Evolutionary conservation across 2,797 vertebrate species (phyloP), one percentile per base, ranked within the genome.

Genomic region (Hoplostethus mediterraneus): DNA sequence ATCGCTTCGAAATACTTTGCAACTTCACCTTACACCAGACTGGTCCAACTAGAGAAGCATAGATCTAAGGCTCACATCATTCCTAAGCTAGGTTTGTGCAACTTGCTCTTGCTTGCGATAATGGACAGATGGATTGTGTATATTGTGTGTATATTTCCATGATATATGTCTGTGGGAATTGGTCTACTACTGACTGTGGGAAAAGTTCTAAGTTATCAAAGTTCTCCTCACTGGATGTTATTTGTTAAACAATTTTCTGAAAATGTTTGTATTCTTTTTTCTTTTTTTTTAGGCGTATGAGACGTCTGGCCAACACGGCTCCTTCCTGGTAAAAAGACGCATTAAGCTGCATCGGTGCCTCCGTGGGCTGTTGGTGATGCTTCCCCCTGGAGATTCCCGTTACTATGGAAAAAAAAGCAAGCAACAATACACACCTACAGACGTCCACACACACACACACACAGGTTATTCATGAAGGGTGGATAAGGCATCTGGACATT

Each of bases 321-420:
- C 93, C 93, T 0, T 97, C 97, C 83, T 99, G 97, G 98, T 99
- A 96, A 86, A 91, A 77, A 33, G 28, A 52, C 12, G 33, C 55
- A 1, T 14, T 45, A 61, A 73, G 45, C 65, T 59, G 28, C 63
- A 51, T 59, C 53, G 53, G 59, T 38, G 14, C 47, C 60, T 75
- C 56, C 25, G 5, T 53, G 11, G 25, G 11, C 25, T 30, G 51
- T 53, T 53, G 51, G 51, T 57, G 17, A 52, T 4, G n/a, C 42
- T 42, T 53, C 62, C 12, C 28, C 56, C 40, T 38, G 64, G 63
- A 74, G 71, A 66, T 57, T 59, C 2, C 68, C 67, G 65, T 58
- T 75, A 58, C 54, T 55, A 40, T 70, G 47, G 28, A 28, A 67
- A 69, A n/a, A 49, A 2, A 3, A 67, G 63, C 31, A 49, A 68